These are phyloP conservation scores for Merodon equestris DNA, from an alignment of 2,888 invertebrate species.

Conservation along the genomic window DNA sequence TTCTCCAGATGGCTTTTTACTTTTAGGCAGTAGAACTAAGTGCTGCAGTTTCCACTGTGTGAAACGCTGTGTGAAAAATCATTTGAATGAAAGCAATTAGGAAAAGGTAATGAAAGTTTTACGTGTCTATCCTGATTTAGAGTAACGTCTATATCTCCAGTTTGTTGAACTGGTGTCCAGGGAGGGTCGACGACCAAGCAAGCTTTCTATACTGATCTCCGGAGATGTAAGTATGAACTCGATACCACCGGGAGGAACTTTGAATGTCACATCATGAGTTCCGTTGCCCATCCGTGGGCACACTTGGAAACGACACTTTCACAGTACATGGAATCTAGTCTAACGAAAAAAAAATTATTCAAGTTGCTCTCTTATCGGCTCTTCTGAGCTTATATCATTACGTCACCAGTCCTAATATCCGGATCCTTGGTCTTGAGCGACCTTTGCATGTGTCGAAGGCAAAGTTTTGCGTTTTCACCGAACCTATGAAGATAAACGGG, in stretches of 20 bases:
- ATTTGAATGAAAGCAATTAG: no score
- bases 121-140: slow-evolving; percentile 98
- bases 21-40: no score
- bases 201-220: slow-evolving; percentile 96
- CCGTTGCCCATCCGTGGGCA: slow-evolving; percentile 99
- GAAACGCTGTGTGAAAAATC: no score
- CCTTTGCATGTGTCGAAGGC: slow-evolving; percentile 93
- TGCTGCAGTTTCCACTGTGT: no score
- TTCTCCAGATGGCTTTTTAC: no score
- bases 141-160: slow-evolving; percentile 99
- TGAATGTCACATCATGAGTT: slow-evolving; percentile 93
- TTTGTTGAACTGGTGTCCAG: slow-evolving; percentile 98
- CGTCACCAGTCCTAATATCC: slow-evolving; percentile 89
- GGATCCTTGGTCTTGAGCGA: slow-evolving; percentile 92
- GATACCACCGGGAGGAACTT: slow-evolving; percentile 99
- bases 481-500: slow-evolving; percentile 94
- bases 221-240: slow-evolving; percentile 99
- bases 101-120: no score
- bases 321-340: slow-evolving; percentile 92
- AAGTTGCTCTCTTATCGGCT: no score
- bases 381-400: slow-evolving; percentile 72
- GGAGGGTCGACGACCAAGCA: slow-evolving; percentile 98
- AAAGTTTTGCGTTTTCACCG: slow-evolving; percentile 94
- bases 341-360: no score
- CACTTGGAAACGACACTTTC: slow-evolving; percentile 98